Conservation (phyloP, 2,888 invertebrate genomes). For the Scrobipalpa costella region DNA sequence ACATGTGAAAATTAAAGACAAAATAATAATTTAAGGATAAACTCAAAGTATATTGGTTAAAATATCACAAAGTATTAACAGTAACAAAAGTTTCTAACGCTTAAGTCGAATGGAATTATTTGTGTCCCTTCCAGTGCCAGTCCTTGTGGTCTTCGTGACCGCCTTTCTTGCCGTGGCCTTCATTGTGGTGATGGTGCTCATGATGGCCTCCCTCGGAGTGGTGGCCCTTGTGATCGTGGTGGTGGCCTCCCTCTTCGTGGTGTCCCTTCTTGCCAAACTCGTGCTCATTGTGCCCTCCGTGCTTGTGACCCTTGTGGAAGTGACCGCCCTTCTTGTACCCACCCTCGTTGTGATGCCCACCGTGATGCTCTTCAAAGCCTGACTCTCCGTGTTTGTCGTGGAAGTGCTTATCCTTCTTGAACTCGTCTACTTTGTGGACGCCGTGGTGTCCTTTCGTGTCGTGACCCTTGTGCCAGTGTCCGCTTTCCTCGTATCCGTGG, state of each 20-base stretch:
- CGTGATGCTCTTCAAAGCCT: conserved; percentile 90
- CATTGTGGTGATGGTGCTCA: conserved; percentile 86
- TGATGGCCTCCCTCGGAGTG: conserved; percentile 88
- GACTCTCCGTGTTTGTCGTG: conserved; percentile 92
- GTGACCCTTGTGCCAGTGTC: conserved; percentile 90
- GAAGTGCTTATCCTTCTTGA: conserved; percentile 92
- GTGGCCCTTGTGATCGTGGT: conserved; percentile 88
- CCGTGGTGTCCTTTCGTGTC: conserved; percentile 92
- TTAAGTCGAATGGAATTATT: conserved; percentile 43
- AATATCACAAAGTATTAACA: conserved; percentile 66
- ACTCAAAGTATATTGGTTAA: conserved; percentile 43
- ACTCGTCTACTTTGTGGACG: conserved; percentile 91
- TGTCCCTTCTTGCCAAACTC: conserved; percentile 90
- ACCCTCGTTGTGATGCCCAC: conserved; percentile 87
- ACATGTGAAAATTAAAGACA: not conserved
- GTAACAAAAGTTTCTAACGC: conserved; percentile 50
- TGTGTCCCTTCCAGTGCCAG: conserved; percentile 84
- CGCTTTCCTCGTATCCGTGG: conserved; percentile 77
- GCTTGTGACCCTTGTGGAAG: conserved; percentile 89
- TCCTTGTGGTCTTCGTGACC: conserved; percentile 89
- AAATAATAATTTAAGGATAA: conserved; percentile 14
- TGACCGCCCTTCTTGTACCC: conserved; percentile 90
- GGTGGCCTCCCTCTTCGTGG: conserved; percentile 88
- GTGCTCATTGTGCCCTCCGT: conserved; percentile 87
- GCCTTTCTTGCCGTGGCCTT: conserved; percentile 88